Base-by-base conservation (phyloP, 2,888 invertebrate genomes). In the Monoplex corrugatus region DNA sequence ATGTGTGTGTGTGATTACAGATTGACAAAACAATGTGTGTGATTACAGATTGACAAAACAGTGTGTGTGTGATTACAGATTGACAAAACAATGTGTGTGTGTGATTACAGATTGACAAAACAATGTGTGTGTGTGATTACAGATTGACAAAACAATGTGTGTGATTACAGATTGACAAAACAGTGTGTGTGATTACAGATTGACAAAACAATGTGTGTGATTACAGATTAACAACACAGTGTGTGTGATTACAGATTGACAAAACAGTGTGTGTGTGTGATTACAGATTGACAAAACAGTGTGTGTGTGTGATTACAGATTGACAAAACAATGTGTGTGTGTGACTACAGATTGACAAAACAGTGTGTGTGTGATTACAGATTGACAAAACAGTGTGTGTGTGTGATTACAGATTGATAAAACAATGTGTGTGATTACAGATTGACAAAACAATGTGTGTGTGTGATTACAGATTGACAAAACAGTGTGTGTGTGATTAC, bases 131-230 rank as follows among this genome's bases (percentile, higher is more conserved):
- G 78, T 80, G 78, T 80, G 78, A 5, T 1, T 6, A 23, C 92
- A 95, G 95, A 93, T 96, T 68, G 94, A 94, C 89, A 94, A 93
- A 78, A 92, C 93, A n/a, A n/a, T n/a, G n/a, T 80, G 78, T 80
- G 78, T 80, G 78, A 5, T 1, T 6, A 23, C 92, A 95, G 95
- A 93, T 96, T 68, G 94, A 94, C 89, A 94, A 93, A 78, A 92
- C 93, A n/a, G 94, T n/a, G n/a, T 80, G 78, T 80, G 78, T 80
- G 78, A 5, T 1, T 6, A 23, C 92, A 95, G 95, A 93, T 96
- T 68, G 94, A 94, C 89, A 94, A 93, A 78, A 92, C 93, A n/a
- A n/a, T n/a, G n/a, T 80, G 78, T 80, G 78, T 80, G 78, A 5
- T 1, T 6, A 23, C 92, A 95, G 95, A 93, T 96, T 68, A 94